Evolutionary conservation across 2,888 invertebrate genomes (phyloP).

Genomic region (Arge pagana): DNA sequence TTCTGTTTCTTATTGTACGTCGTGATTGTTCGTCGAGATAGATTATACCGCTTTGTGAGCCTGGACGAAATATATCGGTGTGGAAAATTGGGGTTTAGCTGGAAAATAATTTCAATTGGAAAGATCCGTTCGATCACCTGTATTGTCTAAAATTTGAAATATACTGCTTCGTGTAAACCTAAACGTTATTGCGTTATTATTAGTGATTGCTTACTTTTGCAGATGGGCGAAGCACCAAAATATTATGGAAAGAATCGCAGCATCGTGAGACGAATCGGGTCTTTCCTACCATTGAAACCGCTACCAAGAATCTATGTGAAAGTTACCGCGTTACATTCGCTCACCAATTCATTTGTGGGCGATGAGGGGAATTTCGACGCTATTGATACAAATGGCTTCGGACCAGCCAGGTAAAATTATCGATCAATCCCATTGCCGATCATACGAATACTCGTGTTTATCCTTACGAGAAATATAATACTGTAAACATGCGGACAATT

Average conservation of each 20-base stretch:
- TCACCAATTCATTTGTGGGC: constrained; percentile 55
- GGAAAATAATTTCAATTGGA: no score
- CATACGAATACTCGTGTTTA: no score
- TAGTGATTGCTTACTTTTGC: constrained; percentile 15
- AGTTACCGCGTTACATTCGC: constrained; percentile 55
- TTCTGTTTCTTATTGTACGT: no score
- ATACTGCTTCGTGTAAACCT: no score
- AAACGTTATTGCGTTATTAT: constrained; percentile 20
- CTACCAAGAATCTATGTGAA: constrained; percentile 56
- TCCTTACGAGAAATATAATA: not conserved
- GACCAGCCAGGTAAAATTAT: constrained; percentile 34
- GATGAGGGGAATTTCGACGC: constrained; percentile 46
- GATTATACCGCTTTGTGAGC: no score
- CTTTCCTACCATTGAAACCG: constrained; percentile 52
- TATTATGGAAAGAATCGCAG: constrained; percentile 54
- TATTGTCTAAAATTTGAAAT: no score
- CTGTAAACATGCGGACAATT: not conserved
- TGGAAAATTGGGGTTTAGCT: no score
- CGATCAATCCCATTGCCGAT: no score
- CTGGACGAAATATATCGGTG: no score
- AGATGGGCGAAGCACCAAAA: constrained; percentile 49
- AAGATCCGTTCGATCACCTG: no score
- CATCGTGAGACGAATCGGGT: constrained; percentile 53
- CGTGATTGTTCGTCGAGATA: no score
- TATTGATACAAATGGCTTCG: constrained; percentile 41